phyloP scores from a whole-genome alignment of 2,113 vertebrate genomes.

The Rhizomys pruinosus region DNA sequence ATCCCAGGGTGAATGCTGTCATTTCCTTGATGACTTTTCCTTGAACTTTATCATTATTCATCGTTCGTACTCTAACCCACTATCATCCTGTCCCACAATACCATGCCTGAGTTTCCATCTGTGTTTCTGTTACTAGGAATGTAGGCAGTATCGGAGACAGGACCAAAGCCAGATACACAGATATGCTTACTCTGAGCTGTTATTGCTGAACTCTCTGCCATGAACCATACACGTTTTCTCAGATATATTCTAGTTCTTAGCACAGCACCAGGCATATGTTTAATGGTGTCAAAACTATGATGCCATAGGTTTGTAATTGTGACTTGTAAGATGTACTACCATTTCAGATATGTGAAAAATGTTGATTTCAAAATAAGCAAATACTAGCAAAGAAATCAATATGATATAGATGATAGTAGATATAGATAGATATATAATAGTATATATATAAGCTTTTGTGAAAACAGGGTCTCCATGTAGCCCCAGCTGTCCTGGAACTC shows the following conservation, averaged over 20 bases:
- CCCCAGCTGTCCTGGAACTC: no score
- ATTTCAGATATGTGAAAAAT: neutral
- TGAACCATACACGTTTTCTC: neutral
- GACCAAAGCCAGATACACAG: neutral
- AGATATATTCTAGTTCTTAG: neutral
- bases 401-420: no score
- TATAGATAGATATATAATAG: no score
- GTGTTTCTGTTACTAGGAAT: neutral
- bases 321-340: neutral
- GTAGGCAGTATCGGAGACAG: neutral
- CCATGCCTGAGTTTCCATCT: neutral
- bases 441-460: no score
- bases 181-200: neutral
- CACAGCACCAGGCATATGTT: neutral
- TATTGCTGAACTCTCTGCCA: neutral
- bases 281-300: neutral
- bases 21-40: neutral
- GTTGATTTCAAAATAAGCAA: conserved; percentile 9
- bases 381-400: no score
- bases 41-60: neutral
- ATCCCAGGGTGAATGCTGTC: neutral
- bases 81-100: neutral
- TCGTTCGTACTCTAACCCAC: neutral
- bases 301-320: neutral
- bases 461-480: no score